phyloP scores from a whole-genome alignment of 2,797 vertebrate species.

The Cynodonichthys magdalenae region DNA sequence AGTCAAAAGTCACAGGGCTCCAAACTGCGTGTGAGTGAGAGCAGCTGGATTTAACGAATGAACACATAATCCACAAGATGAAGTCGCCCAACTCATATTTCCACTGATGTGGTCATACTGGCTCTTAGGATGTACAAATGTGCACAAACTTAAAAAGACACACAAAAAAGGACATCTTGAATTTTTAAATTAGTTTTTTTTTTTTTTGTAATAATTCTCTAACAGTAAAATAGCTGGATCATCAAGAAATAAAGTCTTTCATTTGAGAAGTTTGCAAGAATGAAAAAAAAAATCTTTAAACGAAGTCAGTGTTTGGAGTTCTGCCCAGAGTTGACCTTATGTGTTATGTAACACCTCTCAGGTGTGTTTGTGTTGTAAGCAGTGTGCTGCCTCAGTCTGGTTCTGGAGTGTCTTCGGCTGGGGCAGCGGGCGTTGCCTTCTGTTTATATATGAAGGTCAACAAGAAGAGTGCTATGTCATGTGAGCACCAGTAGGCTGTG shows the following conservation, averaged over 20 bases:
- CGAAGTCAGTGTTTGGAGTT: conserved; percentile 26
- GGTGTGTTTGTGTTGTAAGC: conserved; percentile 21
- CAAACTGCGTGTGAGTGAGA: conserved; percentile 14
- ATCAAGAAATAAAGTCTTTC: conserved; percentile 19
- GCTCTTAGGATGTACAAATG: conserved; percentile 53
- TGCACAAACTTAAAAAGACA: conserved; percentile 49
- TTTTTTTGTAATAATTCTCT: conserved; percentile 21
- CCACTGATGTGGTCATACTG: conserved; percentile 38
- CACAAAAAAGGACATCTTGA: conserved; percentile 35
- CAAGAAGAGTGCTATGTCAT: conserved; percentile 95
- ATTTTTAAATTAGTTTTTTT: conserved; percentile 22
- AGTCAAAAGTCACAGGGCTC: conserved; percentile 51
- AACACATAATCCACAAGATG: conserved; percentile 21
- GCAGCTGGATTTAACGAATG: conserved; percentile 5
- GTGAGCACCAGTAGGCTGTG: conserved; percentile 97
- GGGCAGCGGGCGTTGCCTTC: conserved; percentile 63
- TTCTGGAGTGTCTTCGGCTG: conserved; percentile 60
- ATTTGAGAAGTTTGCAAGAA: conserved; percentile 30
- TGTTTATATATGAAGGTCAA: conserved; percentile 94
- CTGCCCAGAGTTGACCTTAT: conserved; percentile 8
- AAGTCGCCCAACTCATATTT: conserved; percentile 1
- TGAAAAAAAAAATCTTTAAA: conserved; percentile 26
- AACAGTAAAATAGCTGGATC: conserved; percentile 39
- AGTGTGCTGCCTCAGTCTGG: conserved; percentile 66
- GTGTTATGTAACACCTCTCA: conserved; percentile 18